Evolutionary conservation across 2,113 vertebrate species (phyloP).

Genomic region (Misgurnus anguillicaudatus): DNA sequence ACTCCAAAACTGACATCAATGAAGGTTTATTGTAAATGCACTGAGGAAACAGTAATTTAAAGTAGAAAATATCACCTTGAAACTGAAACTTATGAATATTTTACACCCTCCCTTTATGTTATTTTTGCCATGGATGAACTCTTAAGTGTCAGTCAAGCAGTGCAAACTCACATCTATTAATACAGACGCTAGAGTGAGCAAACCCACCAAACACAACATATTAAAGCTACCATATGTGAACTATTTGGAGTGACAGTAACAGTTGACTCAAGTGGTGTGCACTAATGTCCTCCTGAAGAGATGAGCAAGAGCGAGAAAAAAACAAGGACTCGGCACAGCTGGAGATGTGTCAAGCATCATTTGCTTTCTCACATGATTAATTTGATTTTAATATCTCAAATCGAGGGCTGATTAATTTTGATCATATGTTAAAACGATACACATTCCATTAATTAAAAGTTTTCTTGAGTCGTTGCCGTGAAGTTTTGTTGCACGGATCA

Average conservation of each 20-base stretch:
- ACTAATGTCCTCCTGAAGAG: conserved; percentile 96
- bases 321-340: conserved; percentile 99
- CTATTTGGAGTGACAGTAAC: conserved; percentile 90
- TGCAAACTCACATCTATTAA: conserved; percentile 40
- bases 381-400: conserved; percentile 99
- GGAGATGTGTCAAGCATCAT: conserved; percentile 98
- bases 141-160: conserved; percentile 27
- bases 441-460: conserved; percentile 79
- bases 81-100: background rate
- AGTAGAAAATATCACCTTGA: conserved; percentile 12
- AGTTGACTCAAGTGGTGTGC: conserved; percentile 98
- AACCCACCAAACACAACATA: conserved; percentile 97
- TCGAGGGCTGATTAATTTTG: conserved; percentile 99
- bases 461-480: conserved; percentile 42
- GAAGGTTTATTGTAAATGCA: background rate
- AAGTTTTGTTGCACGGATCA: conserved; percentile 33
- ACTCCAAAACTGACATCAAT: background rate
- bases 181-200: conserved; percentile 56
- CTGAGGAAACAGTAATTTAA: background rate
- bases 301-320: conserved; percentile 90
- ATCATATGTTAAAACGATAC: conserved; percentile 96
- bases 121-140: background rate
- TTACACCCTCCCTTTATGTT: background rate
- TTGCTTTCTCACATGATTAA: conserved; percentile 99
- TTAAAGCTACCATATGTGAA: conserved; percentile 88